Evolutionary conservation across 2,113 vertebrate species (phyloP).

Genomic region (Atractosteus spatula): DNA sequence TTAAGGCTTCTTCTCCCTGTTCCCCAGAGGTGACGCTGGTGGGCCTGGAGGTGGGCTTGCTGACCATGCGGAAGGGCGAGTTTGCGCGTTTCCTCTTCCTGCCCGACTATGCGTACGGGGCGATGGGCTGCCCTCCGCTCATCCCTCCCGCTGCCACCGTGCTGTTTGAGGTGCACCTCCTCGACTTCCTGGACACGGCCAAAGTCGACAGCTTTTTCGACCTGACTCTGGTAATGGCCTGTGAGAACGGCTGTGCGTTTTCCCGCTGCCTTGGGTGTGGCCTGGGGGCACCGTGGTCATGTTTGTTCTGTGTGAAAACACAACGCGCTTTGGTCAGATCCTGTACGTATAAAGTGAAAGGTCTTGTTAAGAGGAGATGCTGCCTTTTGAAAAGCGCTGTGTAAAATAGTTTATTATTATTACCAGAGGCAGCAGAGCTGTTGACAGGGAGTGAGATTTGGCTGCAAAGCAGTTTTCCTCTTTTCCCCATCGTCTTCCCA

Average conservation of each 20-base stretch:
- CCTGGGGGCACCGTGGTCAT: no score
- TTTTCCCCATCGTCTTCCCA: conserved; percentile 36
- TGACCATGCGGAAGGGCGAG: conserved; percentile 87
- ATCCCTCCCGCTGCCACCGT: conserved; percentile 74
- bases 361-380: neutral
- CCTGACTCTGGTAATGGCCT: conserved; percentile 63
- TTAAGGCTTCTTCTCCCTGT: neutral
- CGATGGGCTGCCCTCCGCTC: conserved; percentile 77
- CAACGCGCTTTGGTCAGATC: neutral
- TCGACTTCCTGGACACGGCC: conserved; percentile 79
- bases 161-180: conserved; percentile 81
- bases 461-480: no score
- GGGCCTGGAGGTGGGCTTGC: conserved; percentile 81
- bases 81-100: conserved; percentile 75
- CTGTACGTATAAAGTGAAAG: neutral
- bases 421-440: neutral
- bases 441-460: no score
- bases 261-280: neutral
- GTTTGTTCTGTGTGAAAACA: no score
- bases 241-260: neutral
- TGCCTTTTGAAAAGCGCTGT: neutral
- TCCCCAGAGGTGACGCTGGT: conserved; percentile 77
- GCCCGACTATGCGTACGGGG: conserved; percentile 80
- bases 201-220: conserved; percentile 75
- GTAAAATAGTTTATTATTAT: neutral